Evolutionary conservation across 2,797 vertebrate species (phyloP).

Genomic region (Sphaeramia orbicularis): DNA sequence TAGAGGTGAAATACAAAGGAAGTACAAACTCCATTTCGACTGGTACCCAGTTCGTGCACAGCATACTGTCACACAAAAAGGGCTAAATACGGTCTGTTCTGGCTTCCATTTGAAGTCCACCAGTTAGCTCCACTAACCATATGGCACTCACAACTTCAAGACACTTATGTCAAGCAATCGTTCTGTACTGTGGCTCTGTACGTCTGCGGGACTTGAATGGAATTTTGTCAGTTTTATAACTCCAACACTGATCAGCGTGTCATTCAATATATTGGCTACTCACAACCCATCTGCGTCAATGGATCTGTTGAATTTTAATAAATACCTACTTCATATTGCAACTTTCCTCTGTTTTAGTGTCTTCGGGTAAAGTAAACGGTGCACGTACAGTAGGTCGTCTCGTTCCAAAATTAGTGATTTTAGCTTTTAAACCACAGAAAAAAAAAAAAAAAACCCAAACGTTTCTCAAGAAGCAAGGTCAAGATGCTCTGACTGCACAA

Average conservation of each 20-base stretch:
- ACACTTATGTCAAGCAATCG: slow-evolving; percentile 66
- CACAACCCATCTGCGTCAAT: slow-evolving; percentile 45
- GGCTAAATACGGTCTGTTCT: slow-evolving; percentile 74
- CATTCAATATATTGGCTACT: slow-evolving; percentile 43
- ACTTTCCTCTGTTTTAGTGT: slow-evolving; percentile 67
- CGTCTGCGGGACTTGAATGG: slow-evolving; percentile 32
- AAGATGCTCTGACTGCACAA: slow-evolving; percentile 22
- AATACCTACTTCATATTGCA: slow-evolving; percentile 76
- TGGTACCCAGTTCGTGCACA: slow-evolving; percentile 85
- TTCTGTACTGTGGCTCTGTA: slow-evolving; percentile 69
- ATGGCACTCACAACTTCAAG: slow-evolving; percentile 82
- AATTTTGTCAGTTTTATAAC: slow-evolving; percentile 46
- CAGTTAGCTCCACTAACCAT: slow-evolving; percentile 77
- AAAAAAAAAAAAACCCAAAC: too few relatives aligned
- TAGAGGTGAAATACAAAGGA: slow-evolving; percentile 79
- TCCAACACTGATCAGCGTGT: too few relatives aligned
- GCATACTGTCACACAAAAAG: slow-evolving; percentile 83
- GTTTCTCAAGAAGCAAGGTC: slow-evolving; percentile 4
- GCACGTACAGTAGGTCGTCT: slow-evolving; percentile 59
- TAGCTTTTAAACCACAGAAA: slow-evolving; percentile 50
- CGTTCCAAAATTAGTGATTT: slow-evolving; percentile 54
- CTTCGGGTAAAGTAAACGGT: slow-evolving; percentile 49
- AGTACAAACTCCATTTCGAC: slow-evolving; percentile 86
- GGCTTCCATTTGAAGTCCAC: too few relatives aligned
- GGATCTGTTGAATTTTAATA: slow-evolving; percentile 50